A percentile compares a stretch with the other conserved stretches of the same genome.
phyloP scores from a whole-genome alignment of 2,888 invertebrate genomes.

The Folsomia manolachei region DNA sequence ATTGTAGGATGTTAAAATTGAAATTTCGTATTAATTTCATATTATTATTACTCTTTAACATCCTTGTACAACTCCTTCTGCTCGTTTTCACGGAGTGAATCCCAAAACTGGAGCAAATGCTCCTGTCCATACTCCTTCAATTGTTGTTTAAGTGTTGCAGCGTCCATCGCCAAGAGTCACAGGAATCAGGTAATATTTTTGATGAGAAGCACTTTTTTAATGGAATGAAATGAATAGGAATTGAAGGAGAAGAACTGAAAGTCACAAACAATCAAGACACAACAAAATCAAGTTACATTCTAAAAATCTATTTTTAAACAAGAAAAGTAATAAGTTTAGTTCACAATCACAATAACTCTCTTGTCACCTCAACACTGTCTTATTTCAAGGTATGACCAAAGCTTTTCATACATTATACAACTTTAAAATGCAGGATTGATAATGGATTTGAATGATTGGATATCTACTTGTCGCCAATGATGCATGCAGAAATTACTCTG shows the following conservation, averaged over 20 bases:
- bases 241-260: neutral
- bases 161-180: conserved; percentile 52
- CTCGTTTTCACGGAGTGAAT: conserved; percentile 66
- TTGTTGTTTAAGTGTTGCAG: conserved; percentile 58
- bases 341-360: too few species aligned
- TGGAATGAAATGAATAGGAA: neutral
- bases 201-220: neutral
- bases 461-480: neutral
- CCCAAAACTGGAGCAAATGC: conserved; percentile 79
- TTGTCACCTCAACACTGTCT: too few species aligned
- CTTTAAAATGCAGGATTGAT: too few species aligned
- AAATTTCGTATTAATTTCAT: neutral
- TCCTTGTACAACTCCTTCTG: conserved; percentile 62
- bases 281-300: neutral
- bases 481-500: neutral
- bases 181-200: neutral
- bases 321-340: too few species aligned
- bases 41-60: conserved; percentile 61
- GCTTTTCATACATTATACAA: too few species aligned
- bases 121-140: conserved; percentile 69
- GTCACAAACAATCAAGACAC: neutral
- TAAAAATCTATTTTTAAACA: neutral
- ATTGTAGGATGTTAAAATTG: neutral
- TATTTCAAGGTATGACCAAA: too few species aligned
- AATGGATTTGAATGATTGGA: too few species aligned